phyloP scores from a whole-genome alignment of 2,113 vertebrate genomes.

The Pollimyrus isidori region DNA sequence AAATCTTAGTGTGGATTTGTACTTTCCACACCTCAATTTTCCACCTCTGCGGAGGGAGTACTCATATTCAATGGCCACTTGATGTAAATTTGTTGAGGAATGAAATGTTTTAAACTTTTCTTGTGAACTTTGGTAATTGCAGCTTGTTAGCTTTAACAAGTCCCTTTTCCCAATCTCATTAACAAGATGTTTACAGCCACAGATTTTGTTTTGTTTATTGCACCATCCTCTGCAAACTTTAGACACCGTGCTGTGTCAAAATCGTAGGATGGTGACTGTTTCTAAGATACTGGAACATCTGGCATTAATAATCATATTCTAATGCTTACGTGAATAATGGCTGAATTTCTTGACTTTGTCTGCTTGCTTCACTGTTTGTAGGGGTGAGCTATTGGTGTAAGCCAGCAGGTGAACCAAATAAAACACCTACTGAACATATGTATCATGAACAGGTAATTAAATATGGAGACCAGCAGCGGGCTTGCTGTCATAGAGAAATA shows the following conservation, averaged over 20 bases:
- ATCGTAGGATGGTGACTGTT: not conserved
- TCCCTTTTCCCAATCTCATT: not conserved
- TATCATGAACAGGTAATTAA: not conserved
- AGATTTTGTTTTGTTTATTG: not conserved
- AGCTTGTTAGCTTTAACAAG: not conserved
- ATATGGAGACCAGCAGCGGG: not conserved
- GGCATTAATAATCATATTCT: not conserved
- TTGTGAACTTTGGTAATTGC: not conserved
- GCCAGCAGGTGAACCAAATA: not conserved
- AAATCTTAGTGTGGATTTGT: no score
- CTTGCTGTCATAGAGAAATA: not conserved
- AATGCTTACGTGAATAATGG: not conserved
- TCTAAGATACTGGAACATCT: not conserved
- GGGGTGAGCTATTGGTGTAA: not conserved
- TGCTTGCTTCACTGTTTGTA: not conserved
- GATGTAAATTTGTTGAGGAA: not conserved
- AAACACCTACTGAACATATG: not conserved
- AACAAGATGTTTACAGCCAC: not conserved
- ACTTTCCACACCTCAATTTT: no score
- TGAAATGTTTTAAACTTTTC: not conserved
- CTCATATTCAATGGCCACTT: not conserved
- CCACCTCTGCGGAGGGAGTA: no score
- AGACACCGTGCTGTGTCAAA: not conserved
- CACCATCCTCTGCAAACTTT: not conserved
- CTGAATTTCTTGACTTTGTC: not conserved